Evolutionary conservation across 2,888 invertebrate genomes (phyloP).

Genomic region (Epinotia ramella): DNA sequence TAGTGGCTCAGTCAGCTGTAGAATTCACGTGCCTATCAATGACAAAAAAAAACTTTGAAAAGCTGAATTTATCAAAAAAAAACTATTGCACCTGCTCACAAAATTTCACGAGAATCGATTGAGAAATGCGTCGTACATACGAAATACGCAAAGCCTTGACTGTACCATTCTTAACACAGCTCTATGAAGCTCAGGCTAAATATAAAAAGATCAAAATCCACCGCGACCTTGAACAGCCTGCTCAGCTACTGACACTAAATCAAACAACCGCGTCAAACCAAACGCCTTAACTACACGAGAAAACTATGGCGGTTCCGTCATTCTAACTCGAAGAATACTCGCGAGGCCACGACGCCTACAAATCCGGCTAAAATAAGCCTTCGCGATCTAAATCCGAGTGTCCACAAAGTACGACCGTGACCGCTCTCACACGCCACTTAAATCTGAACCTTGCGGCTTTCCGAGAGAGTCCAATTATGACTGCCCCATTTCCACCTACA

Average conservation of each 20-base stretch:
- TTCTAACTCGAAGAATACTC: background rate
- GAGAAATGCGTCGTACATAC: no score
- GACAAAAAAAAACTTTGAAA: no score
- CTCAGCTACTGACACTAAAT: background rate
- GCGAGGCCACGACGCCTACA: conserved; percentile 8
- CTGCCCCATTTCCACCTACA: background rate
- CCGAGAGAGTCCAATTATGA: conserved; percentile 8
- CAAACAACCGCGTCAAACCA: background rate
- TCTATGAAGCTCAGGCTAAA: background rate
- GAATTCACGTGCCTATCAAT: no score
- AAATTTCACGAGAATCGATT: no score
- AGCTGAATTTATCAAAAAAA: no score
- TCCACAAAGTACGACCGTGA: conserved; percentile 18
- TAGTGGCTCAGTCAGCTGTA: no score
- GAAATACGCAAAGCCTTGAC: background rate
- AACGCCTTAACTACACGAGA: background rate
- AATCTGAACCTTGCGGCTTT: conserved; percentile 3
- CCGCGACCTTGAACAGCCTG: background rate
- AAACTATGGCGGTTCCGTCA: background rate
- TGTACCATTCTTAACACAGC: background rate
- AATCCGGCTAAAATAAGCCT: conserved; percentile 21
- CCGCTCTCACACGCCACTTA: conserved; percentile 3
- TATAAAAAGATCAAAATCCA: conserved; percentile 2
- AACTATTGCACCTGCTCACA: no score
- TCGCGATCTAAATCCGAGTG: conserved; percentile 21